Base-by-base conservation (phyloP, 2,113 vertebrate species). In the Pomatostomus ruficeps region DNA sequence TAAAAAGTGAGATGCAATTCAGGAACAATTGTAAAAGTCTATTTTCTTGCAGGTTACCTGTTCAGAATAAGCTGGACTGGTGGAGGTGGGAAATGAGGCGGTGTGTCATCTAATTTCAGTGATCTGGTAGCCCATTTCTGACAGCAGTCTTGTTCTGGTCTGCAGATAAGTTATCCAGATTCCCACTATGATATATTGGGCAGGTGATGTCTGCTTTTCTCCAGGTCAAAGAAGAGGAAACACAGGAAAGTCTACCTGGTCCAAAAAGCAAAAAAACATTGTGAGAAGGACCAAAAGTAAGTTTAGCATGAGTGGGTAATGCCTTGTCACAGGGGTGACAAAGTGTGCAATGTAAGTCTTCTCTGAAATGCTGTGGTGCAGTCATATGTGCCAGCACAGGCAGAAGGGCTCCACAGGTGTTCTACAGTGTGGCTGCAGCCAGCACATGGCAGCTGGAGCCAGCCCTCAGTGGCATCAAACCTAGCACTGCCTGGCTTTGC, bases 1-100 rank as follows among this genome's bases (percentile, higher is more conserved):
- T 73, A 91, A 85, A 78, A 89, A 88, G 33, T 48, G 26, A 71
- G 20, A 75, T 55, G 40, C 55, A 68, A 84, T 74, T 89, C 48
- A 43, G 43, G 29, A 92, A 67, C 46, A 55, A 59, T 71, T 63
- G 17, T n/a, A 62, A 58, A 94, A 77, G 40, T 61, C 14, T 29
- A 4, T 54, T 80, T 88, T 82, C 74, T 91, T 71, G 18, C 33
- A 77, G 12, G 16, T 58, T 88, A 63, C 45, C n/a, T 81, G 26
- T 57, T 36, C 46, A 62, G 40, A 90, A 83, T 68, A 89, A 86
- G 80, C 36, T 52, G 13, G 9, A 46, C 23, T 12, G 26, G 4
- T 70, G 10, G 28, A 46, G 35, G 22, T 65, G 22, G 46, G 24
- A 51, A 93, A 82, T 15, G 35, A 89, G 29, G 14, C 20, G 62